Evolutionary conservation across 1,140 invertebrate genomes (phyloP).

Genomic region (Manduca sexta): DNA sequence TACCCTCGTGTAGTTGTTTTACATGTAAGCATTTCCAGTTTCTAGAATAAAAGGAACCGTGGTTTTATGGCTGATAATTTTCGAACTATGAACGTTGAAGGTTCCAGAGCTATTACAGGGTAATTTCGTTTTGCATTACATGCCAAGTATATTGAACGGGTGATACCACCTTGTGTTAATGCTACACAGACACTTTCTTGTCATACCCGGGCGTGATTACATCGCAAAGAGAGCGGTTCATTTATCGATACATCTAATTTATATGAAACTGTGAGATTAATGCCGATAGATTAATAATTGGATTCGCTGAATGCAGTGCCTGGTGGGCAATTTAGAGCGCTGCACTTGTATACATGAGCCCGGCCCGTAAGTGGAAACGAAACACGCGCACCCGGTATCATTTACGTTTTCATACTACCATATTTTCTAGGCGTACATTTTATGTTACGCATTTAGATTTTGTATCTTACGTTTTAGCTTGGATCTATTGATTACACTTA

Average conservation of each 20-base stretch:
- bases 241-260: slow-evolving; percentile 29
- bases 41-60: slow-evolving; percentile 48
- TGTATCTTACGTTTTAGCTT: no score
- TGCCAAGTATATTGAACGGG: slow-evolving; percentile 38
- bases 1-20: slow-evolving; percentile 7
- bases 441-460: no score
- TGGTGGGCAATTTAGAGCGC: no score
- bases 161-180: slow-evolving; percentile 46
- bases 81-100: slow-evolving; percentile 57
- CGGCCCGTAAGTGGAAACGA: no score
- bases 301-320: no score
- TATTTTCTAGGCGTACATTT: no score
- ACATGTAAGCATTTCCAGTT: slow-evolving; percentile 22
- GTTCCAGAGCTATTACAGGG: slow-evolving; percentile 54
- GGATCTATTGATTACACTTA: no score
- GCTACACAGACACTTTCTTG: slow-evolving; percentile 51
- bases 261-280: slow-evolving; percentile 15
- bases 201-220: slow-evolving; percentile 38
- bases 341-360: no score
- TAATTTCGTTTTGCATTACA: slow-evolving; percentile 56
- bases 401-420: no score
- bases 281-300: no score
- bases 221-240: slow-evolving; percentile 18
- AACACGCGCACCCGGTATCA: no score
- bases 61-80: slow-evolving; percentile 66